Conservation (phyloP, 2,888 invertebrate species). For the Cataglyphis altisquamis region DNA sequence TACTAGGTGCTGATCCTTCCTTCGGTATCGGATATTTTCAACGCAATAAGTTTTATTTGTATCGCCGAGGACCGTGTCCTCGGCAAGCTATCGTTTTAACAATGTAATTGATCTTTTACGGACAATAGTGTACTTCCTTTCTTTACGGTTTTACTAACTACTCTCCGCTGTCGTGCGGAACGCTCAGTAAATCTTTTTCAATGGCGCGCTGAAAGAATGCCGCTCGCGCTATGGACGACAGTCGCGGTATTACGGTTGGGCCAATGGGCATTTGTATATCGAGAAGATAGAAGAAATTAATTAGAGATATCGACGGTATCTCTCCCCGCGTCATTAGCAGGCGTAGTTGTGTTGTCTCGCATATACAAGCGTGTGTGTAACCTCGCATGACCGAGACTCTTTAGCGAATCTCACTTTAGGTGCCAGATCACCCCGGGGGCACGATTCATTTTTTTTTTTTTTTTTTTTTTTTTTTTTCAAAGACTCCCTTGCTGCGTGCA, state of each 20-base stretch:
- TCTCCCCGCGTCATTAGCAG: slow-evolving; percentile 85
- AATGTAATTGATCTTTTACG: slow-evolving; percentile 47
- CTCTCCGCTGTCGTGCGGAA: slow-evolving; percentile 58
- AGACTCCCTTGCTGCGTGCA: slow-evolving; percentile 65
- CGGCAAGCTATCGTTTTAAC: slow-evolving; percentile 42
- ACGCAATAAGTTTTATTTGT: slow-evolving; percentile 20
- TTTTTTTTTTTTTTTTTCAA: slow-evolving; percentile 67
- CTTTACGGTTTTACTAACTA: slow-evolving; percentile 53
- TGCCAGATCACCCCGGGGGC: slow-evolving; percentile 57
- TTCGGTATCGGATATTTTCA: not conserved
- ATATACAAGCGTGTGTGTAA: slow-evolving; percentile 76
- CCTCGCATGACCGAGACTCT: slow-evolving; percentile 81
- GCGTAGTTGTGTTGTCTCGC: slow-evolving; percentile 78
- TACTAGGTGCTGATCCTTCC: not conserved
- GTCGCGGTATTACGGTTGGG: slow-evolving; percentile 64
- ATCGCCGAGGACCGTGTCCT: slow-evolving; percentile 20
- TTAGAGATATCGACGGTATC: slow-evolving; percentile 85
- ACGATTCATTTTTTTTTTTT: slow-evolving; percentile 74
- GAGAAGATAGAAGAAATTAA: slow-evolving; percentile 85
- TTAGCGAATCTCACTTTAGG: slow-evolving; percentile 75
- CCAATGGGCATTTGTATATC: slow-evolving; percentile 83
- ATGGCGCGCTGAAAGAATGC: slow-evolving; percentile 63
- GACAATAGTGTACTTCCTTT: slow-evolving; percentile 46
- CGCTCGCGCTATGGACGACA: slow-evolving; percentile 61
- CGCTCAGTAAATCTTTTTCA: slow-evolving; percentile 70